phyloP scores from a whole-genome alignment of 2,113 vertebrate genomes.

The Xiphophorus maculatus region DNA sequence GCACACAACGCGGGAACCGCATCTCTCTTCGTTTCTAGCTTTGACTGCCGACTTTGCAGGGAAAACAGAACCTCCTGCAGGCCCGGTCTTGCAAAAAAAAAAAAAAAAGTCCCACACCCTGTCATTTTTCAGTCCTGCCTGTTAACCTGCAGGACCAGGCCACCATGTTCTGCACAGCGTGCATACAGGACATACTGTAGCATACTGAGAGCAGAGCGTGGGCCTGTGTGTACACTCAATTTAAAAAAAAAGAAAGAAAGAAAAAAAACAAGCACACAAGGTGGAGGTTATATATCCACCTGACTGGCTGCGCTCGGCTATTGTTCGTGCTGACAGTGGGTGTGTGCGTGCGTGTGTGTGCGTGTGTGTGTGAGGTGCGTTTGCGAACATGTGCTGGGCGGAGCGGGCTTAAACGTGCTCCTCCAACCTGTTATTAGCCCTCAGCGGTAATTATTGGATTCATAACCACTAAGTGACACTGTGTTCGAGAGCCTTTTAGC shows the following conservation, averaged over 20 bases:
- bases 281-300: constrained; percentile 44
- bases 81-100: constrained; percentile 38
- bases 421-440: constrained; percentile 58
- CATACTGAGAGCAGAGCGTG: constrained; percentile 42
- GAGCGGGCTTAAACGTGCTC: constrained; percentile 53
- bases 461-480: constrained; percentile 46
- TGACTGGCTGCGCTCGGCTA: constrained; percentile 18
- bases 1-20: constrained; percentile 17
- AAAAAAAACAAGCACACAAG: constrained; percentile 46
- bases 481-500: constrained; percentile 39
- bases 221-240: constrained; percentile 3
- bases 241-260: too few relatives aligned
- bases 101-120: constrained; percentile 36
- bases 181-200: not conserved
- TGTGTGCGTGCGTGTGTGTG: constrained; percentile 41
- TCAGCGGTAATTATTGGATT: constrained; percentile 53
- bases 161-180: constrained; percentile 15
- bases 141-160: constrained; percentile 11
- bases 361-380: constrained; percentile 52
- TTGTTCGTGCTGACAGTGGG: constrained; percentile 51
- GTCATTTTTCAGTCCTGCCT: constrained; percentile 20
- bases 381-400: constrained; percentile 63
- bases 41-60: constrained; percentile 17
- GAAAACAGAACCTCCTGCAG: constrained; percentile 39
- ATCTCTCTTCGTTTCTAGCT: constrained; percentile 12